A percentile compares a stretch with the other conserved stretches of the same genome.
Conservation (phyloP, 2,797 vertebrate genomes). For the Squalus acanthias region DNA sequence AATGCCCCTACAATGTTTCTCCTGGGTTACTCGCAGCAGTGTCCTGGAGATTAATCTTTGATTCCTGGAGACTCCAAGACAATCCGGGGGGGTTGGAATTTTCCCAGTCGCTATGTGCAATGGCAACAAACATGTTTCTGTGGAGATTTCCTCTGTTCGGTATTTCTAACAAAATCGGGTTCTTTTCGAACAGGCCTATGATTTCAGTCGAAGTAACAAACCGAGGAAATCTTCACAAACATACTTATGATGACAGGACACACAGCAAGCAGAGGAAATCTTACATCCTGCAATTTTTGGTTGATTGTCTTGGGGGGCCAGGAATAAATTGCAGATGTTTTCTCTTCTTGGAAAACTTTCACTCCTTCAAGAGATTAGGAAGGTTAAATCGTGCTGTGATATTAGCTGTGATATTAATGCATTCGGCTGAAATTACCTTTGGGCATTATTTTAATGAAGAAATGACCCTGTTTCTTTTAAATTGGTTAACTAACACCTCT, state of each 20-base stretch:
- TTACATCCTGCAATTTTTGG: background rate
- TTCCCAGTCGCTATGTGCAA: background rate
- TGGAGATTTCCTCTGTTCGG: background rate
- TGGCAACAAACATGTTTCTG: background rate
- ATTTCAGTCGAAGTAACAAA: background rate
- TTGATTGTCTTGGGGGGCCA: background rate
- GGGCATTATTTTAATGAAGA: background rate
- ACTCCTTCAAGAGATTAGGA: background rate
- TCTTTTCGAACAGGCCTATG: background rate
- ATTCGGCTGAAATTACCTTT: background rate
- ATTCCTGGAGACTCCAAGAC: background rate
- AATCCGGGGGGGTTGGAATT: background rate
- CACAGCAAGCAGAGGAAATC: background rate
- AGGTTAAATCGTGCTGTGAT: background rate
- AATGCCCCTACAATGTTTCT: background rate
- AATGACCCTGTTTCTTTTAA: background rate
- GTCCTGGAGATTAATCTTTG: background rate
- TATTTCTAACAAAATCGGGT: too few relatives aligned
- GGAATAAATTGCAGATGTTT: background rate
- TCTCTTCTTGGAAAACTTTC: background rate
- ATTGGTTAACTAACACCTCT: background rate
- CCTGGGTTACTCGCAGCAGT: background rate
- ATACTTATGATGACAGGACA: too few relatives aligned
- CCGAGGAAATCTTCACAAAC: background rate
- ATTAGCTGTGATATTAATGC: background rate